Base-by-base conservation (phyloP, 2,888 invertebrate genomes). In the Phaedon cochleariae region DNA sequence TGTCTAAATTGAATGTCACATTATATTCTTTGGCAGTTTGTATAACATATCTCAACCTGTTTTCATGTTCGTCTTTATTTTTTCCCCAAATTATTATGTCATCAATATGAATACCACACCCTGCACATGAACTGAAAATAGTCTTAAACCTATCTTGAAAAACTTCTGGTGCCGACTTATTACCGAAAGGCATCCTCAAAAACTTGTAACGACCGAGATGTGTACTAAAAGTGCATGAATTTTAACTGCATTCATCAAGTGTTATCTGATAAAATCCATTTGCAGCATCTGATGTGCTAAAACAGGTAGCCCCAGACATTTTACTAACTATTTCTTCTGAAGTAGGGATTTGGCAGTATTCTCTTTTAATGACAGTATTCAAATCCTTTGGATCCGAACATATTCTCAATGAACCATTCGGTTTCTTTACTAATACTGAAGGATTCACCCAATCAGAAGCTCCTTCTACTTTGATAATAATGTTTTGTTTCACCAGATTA, bases 1-100 rank as follows among this genome's bases (percentile, higher is more conserved):
- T 70, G 18, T 51, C 65, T 68, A 31, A 65, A 54, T n/a, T n/a
- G n/a, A n/a, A n/a, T 61, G 67, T 63, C 0, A 66, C 34, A 34
- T 67, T 64, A 55, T 59, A 58, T 54, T 52, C 18, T 46, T 34
- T 10, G 9, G 64, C 64, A 31, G 49, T 52, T 48, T 62, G 18
- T 1, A 64, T 51, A n/a, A 69, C 54, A 22, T 63, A 15, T 53
- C 34, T 20, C 45, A 63, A 31, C n/a, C 48, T 49, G 51, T 12
- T 31, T 53, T 70, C 61, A 31, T 70, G 64, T 57, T 69, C 62
- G 7, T 41, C 10, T 62, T 67, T 59, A 20, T 20, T 21, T 52
- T 48, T 65, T 7, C 58, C 65, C 37, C 49, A 46, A 3, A 67
- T 57, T 52, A 69, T 34, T 10, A 69, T 65, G 37, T 67, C 67